Evolutionary conservation across 1,140 invertebrate species (phyloP), one percentile per base, ranked within the genome.

Genomic region (Halictus rubicundus): DNA sequence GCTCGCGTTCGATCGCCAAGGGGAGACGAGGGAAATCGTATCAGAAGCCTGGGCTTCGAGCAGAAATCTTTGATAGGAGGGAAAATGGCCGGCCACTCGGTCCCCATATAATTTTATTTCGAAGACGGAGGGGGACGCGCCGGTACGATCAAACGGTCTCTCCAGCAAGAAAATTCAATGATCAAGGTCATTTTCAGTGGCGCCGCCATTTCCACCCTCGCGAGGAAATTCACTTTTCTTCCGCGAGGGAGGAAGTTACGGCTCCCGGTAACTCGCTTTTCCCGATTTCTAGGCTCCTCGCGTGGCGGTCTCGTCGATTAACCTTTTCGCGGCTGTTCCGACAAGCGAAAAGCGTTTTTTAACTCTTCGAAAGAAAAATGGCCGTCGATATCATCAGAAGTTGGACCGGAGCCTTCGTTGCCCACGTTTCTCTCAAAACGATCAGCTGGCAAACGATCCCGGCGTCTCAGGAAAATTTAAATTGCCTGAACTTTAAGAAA

Each of bases 101-200:
- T 39, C 25, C 65, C 37, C 16, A 21, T 19, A 57, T 72, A 71
- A 71, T 52, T 46, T 49, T 27, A 68, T 78, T 72, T 39, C 46
- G 10, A n/a, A n/a, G 10, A 8, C 0, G 10, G 39, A n/a, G 21
- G 19, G 54, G 19, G 49, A 19, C 21, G 21, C 54, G 49, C 21
- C 32, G 25, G 37, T 21, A 61, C 49, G 69, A 72, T 65, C 46
- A 49, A 72, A 65, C 46, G 37, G 42, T 63, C 37, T n/a, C 21
- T n/a, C 9, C 39, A 21, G 21, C 37, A 66, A 52, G 76, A 71
- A 72, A 64, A 78, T 72, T 37, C 59, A 72, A 78, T 64, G 68
- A 78, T 65, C 66, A 77, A 77, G 69, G 76, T 78, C 68, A 78
- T 78, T 78, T 78, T 65, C 76, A 52, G 23, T 21, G 25, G 21